Evolutionary conservation across 1,140 invertebrate genomes (phyloP).

Genomic region (Bombyx mandarina): DNA sequence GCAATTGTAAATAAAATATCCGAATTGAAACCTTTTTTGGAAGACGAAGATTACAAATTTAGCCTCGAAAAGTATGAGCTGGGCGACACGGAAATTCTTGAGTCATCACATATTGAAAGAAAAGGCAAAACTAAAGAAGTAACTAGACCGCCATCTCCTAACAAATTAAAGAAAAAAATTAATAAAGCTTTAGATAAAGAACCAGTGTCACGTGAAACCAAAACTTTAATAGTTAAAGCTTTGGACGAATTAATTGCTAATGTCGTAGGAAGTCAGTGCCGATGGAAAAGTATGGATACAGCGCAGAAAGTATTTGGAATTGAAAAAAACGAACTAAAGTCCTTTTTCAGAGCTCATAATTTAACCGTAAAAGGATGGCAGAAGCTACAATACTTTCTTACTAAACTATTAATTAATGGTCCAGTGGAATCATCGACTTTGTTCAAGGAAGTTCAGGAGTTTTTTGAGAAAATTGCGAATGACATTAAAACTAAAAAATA

Average conservation of each 20-base stretch:
- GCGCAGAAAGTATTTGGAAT: constrained; percentile 1
- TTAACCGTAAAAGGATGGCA: constrained; percentile 23
- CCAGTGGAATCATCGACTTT: constrained; percentile 6
- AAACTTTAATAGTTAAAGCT: constrained; percentile 27
- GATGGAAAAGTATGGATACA: constrained; percentile 19
- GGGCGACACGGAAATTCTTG: constrained; percentile 19
- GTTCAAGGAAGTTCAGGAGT: constrained; percentile 21
- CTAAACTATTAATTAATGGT: constrained; percentile 10
- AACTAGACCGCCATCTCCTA: constrained; percentile 9
- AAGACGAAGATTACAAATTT: constrained; percentile 24
- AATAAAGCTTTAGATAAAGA: constrained; percentile 29
- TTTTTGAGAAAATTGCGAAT: constrained; percentile 24
- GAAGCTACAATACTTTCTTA: constrained; percentile 6
- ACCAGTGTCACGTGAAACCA: constrained; percentile 29
- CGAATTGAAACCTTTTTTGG: constrained; percentile 29
- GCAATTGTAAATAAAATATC: constrained; percentile 29
- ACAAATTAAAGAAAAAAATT: constrained; percentile 34
- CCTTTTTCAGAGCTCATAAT: constrained; percentile 4
- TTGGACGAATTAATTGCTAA: constrained; percentile 36
- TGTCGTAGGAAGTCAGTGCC: constrained; percentile 30
- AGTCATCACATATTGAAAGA: constrained; percentile 41
- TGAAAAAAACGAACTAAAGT: not conserved
- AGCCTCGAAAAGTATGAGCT: constrained; percentile 18
- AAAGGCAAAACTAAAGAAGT: constrained; percentile 6
- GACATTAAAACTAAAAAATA: constrained; percentile 22